phyloP scores from a whole-genome alignment of 2,888 invertebrate genomes.

The Polietes domitor region DNA sequence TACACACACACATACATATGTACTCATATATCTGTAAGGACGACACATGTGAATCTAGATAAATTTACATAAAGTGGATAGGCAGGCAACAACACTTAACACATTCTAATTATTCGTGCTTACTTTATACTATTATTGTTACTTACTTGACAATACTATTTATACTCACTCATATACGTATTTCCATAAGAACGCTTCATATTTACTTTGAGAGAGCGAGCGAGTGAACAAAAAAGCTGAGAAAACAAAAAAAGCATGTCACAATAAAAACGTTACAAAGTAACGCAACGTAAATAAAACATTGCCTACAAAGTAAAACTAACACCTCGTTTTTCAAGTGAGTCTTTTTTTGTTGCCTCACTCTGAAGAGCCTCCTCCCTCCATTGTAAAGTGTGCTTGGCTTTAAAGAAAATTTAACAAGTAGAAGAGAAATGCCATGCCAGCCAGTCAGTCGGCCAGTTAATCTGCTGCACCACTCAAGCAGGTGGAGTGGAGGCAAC shows the following conservation, averaged over 20 bases:
- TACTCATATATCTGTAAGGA: not conserved
- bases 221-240: not conserved
- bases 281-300: constrained; percentile 31
- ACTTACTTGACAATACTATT: constrained; percentile 55
- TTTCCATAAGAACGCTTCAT: constrained; percentile 21
- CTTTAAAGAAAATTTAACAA: not conserved
- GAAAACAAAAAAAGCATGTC: not conserved
- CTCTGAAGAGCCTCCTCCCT: not conserved
- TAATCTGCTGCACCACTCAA: not conserved
- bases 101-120: constrained; percentile 80
- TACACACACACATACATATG: not conserved
- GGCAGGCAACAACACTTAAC: constrained; percentile 78
- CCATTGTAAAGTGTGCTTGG: constrained; percentile 7
- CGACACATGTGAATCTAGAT: constrained; percentile 5
- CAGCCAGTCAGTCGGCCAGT: too few relatives aligned
- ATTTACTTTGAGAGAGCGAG: constrained; percentile 30
- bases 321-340: constrained; percentile 34
- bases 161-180: constrained; percentile 12
- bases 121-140: constrained; percentile 76
- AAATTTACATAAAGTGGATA: constrained; percentile 72
- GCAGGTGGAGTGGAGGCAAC: too few relatives aligned
- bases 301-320: constrained; percentile 35
- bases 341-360: constrained; percentile 13
- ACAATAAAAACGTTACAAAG: constrained; percentile 6
- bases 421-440: too few relatives aligned